Evolutionary conservation across 2,113 vertebrate genomes (phyloP).

Genomic region (Oceanites oceanicus): DNA sequence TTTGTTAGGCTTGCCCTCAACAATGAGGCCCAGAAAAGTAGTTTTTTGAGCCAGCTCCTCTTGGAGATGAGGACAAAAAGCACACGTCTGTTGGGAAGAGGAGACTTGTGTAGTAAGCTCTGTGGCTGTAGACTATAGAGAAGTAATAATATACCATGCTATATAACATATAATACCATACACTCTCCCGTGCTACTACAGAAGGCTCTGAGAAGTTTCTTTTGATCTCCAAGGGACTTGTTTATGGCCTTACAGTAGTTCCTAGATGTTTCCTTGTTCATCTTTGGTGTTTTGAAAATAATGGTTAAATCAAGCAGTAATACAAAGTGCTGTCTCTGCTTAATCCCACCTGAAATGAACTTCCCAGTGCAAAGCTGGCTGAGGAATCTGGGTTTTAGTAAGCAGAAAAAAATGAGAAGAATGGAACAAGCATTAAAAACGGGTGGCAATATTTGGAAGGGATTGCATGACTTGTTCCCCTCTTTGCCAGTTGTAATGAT

Average conservation of each 20-base stretch:
- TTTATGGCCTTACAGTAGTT: neutral
- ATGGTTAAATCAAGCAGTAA: neutral
- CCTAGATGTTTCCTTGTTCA: neutral
- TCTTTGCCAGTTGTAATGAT: neutral
- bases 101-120: neutral
- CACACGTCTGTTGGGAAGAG: neutral
- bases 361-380: neutral
- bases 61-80: neutral
- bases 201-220: neutral
- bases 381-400: neutral
- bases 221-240: neutral
- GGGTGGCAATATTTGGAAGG: neutral
- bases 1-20: neutral
- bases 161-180: neutral
- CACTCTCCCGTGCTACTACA: neutral
- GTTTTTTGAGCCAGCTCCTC: neutral
- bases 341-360: neutral
- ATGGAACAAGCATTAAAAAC: neutral
- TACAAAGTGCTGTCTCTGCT: neutral
- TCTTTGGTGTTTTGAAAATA: neutral
- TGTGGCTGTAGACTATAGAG: neutral
- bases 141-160: neutral
- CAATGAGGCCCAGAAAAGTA: neutral
- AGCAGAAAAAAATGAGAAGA: neutral
- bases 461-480: neutral